phyloP scores from a whole-genome alignment of 2,113 vertebrate species.

The Oncorhynchus nerka region DNA sequence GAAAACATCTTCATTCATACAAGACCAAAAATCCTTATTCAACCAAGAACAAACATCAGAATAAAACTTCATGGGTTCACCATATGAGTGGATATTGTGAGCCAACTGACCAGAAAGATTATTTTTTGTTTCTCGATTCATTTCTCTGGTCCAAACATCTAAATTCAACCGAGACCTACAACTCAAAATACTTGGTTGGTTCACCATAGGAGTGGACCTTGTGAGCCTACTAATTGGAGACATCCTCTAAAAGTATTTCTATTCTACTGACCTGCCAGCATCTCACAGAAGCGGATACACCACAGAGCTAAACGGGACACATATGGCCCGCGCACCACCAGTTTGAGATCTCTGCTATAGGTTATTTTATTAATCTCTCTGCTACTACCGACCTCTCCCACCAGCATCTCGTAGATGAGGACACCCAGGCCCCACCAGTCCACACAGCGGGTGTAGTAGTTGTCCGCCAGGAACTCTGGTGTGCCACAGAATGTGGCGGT shows the following conservation, averaged over 20 bases:
- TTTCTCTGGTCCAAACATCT: too few relatives aligned
- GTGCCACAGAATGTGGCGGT: conserved; percentile 97
- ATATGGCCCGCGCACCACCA: not conserved
- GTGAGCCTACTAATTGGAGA: too few relatives aligned
- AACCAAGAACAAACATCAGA: too few relatives aligned
- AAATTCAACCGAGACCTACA: too few relatives aligned
- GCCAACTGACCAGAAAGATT: too few relatives aligned
- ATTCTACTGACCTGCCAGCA: conserved; percentile 89
- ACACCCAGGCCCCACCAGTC: conserved; percentile 98
- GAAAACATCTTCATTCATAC: too few relatives aligned
- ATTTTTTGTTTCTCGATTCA: too few relatives aligned
- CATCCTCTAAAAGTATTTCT: not conserved
- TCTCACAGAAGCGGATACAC: conserved; percentile 87
- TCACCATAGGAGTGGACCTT: not conserved
- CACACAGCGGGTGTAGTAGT: conserved; percentile 88
- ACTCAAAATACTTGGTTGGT: too few relatives aligned
- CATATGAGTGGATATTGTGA: too few relatives aligned
- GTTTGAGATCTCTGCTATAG: too few relatives aligned
- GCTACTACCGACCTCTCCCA: conserved; percentile 86
- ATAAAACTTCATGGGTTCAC: too few relatives aligned
- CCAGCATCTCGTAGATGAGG: conserved; percentile 95
- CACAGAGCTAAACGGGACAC: not conserved
- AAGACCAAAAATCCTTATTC: too few relatives aligned
- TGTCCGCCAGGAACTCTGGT: conserved; percentile 91
- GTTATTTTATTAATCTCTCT: not conserved